Evolutionary conservation across 2,113 vertebrate species (phyloP).

Genomic region (Empidonax alnorum): DNA sequence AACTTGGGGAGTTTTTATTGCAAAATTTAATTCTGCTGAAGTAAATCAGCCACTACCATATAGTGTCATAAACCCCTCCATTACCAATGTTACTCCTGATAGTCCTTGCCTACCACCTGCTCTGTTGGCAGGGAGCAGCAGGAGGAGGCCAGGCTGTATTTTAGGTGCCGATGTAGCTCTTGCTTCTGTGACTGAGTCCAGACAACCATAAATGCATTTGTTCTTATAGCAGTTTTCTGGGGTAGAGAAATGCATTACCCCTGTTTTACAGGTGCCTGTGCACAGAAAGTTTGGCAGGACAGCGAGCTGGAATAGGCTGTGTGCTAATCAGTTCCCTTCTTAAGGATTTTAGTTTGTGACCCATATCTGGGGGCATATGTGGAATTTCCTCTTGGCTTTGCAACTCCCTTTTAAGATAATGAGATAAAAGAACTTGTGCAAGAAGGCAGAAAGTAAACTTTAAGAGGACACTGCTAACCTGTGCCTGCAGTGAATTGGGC

Average conservation of each 20-base stretch:
- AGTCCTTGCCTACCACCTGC: neutral
- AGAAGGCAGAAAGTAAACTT: neutral
- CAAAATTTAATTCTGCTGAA: neutral
- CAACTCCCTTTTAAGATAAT: neutral
- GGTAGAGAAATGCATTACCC: neutral
- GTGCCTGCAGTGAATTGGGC: neutral
- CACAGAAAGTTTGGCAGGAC: neutral
- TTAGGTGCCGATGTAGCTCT: neutral
- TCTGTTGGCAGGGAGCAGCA: neutral
- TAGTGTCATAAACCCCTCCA: neutral
- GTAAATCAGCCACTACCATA: neutral
- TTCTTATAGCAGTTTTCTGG: neutral
- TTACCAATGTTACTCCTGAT: neutral
- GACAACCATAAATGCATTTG: neutral
- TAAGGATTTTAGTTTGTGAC: neutral
- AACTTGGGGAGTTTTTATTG: neutral
- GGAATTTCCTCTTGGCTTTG: neutral
- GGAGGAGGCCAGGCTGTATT: neutral
- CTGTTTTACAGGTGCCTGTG: neutral
- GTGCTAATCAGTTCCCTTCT: neutral
- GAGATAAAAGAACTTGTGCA: neutral
- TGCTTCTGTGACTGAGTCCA: neutral
- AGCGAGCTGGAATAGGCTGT: neutral
- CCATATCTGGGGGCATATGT: neutral
- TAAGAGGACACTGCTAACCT: neutral